Percentiles rank a stretch among this genome's conserved stretches.
Conservation (phyloP, 2,797 vertebrate species). For the Onychomys arenicola region DNA sequence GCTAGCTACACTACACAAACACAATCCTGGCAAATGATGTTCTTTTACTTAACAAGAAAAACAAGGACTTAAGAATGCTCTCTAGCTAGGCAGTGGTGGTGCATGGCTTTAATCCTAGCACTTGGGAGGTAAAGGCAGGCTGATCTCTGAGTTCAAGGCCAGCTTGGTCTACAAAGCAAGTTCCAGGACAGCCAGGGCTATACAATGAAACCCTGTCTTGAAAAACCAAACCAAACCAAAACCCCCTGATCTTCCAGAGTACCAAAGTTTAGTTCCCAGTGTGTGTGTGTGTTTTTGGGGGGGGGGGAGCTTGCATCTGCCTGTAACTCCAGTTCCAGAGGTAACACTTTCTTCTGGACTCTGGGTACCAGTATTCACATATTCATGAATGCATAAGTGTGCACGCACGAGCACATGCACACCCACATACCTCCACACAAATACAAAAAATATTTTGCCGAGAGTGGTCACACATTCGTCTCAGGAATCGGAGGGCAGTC, state of each 20-base stretch:
- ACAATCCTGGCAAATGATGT: slow-evolving; percentile 12
- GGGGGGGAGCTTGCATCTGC: background rate
- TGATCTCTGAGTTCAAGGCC: background rate
- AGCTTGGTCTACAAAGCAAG: background rate
- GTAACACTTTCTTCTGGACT: background rate
- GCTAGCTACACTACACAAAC: background rate
- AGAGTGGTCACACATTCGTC: background rate
- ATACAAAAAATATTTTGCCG: background rate
- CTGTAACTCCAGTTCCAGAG: background rate
- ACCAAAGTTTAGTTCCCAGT: background rate
- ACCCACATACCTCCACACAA: background rate
- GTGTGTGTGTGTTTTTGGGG: background rate
- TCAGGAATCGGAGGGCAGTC: background rate
- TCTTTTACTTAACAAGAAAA: slow-evolving; percentile 51
- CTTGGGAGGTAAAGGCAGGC: background rate
- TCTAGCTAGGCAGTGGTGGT: background rate
- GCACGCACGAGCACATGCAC: no score
- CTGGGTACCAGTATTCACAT: background rate
- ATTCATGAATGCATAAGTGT: no score
- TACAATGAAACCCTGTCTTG: background rate
- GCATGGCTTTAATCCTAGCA: background rate
- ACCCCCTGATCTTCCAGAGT: background rate
- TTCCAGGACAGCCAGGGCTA: background rate
- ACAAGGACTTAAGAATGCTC: background rate
- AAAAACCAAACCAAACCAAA: background rate